Conservation (phyloP, 2,888 invertebrate species). For the Mythimna pallens region DNA sequence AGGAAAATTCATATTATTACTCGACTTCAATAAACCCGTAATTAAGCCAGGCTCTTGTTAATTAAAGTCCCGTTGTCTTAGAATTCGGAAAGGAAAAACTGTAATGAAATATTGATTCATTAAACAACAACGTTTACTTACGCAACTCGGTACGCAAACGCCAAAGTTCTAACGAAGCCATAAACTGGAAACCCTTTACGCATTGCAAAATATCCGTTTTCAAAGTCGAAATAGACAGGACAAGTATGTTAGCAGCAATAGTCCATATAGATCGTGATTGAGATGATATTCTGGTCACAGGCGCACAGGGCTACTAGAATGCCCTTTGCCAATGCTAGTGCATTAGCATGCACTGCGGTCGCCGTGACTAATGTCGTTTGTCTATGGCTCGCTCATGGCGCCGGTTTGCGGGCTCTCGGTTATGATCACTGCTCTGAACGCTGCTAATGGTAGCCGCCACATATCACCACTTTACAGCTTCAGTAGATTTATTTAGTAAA, state of each 20-base stretch:
- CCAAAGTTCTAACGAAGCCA: conserved; percentile 29
- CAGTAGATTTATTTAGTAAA: conserved; percentile 32
- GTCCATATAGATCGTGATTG: conserved; percentile 67
- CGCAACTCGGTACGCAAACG: conserved; percentile 32
- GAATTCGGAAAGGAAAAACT: conserved; percentile 37
- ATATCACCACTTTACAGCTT: conserved; percentile 18
- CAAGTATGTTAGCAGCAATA: conserved; percentile 47
- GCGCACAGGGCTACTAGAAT: conserved; percentile 67
- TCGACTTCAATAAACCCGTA: conserved; percentile 14
- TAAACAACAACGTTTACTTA: conserved; percentile 39
- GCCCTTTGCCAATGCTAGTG: conserved; percentile 73
- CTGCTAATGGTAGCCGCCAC: conserved; percentile 17
- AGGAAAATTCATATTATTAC: conserved; percentile 15
- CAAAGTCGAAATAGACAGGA: conserved; percentile 29
- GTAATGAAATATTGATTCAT: conserved; percentile 47
- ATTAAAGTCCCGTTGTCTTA: conserved; percentile 42
- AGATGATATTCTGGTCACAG: conserved; percentile 79
- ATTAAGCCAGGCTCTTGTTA: conserved; percentile 19
- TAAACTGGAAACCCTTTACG: conserved; percentile 21
- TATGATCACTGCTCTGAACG: conserved; percentile 37
- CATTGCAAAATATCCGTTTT: conserved; percentile 1
- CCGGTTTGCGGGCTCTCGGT: conserved; percentile 33
- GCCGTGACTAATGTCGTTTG: conserved; percentile 63
- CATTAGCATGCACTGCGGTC: conserved; percentile 69
- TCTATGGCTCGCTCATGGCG: conserved; percentile 45